These are phyloP conservation scores for Cataglyphis rosenhaueri DNA, from an alignment of 2,888 invertebrate species.

Conservation along the genomic window DNA sequence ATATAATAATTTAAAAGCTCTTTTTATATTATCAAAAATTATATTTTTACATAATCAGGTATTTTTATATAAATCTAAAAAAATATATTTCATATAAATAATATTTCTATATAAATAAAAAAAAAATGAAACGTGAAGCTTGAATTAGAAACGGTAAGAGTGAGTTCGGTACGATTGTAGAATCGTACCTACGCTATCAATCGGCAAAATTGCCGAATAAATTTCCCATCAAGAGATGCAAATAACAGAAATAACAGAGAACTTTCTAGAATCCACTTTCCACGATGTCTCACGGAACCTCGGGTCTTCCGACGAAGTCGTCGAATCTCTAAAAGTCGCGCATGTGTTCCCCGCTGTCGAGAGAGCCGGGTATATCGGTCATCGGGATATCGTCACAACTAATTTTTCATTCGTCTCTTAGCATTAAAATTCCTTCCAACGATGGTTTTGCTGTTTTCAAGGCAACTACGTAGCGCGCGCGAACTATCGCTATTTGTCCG, in stretches of 20 bases:
- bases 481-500: slow-evolving; percentile 83
- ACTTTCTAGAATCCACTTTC: slow-evolving; percentile 51
- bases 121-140: no score
- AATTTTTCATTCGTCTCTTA: slow-evolving; percentile 41
- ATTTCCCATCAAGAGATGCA: slow-evolving; percentile 19
- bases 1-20: not conserved
- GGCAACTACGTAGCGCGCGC: slow-evolving; percentile 75
- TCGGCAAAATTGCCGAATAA: slow-evolving; percentile 21
- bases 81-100: not conserved
- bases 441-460: slow-evolving; percentile 79
- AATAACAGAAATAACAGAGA: slow-evolving; percentile 38
- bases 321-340: slow-evolving; percentile 7
- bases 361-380: slow-evolving; percentile 17
- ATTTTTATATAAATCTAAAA: not conserved
- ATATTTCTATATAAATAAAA: not conserved
- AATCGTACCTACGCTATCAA: slow-evolving; percentile 4
- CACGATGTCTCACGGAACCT: slow-evolving; percentile 4
- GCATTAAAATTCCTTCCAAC: slow-evolving; percentile 73
- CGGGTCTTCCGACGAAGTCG: not conserved
- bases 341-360: not conserved
- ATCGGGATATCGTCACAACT: not conserved
- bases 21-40: not conserved
- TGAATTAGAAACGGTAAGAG: not conserved
- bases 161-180: not conserved
- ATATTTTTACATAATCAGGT: not conserved